These are phyloP conservation scores for Andrena minutula DNA, from an alignment of 2,888 invertebrate species.

Conservation along the genomic window DNA sequence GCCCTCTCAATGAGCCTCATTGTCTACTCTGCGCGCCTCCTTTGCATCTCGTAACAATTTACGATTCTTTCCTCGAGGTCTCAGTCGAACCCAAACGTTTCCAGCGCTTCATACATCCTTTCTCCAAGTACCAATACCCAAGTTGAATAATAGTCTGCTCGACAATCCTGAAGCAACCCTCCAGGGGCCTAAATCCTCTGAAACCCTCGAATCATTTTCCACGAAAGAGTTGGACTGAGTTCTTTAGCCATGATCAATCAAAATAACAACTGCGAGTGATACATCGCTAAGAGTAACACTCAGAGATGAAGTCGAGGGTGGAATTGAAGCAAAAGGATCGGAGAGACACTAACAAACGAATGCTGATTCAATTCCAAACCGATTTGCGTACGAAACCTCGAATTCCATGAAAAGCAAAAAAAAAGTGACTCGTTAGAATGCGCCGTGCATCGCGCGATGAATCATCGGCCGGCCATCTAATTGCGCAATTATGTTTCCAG, in stretches of 20 bases:
- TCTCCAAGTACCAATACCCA: background rate
- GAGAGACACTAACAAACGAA: background rate
- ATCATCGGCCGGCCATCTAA: slow-evolving; percentile 69
- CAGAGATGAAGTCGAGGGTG: background rate
- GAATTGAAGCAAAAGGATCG: background rate
- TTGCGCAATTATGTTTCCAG: slow-evolving; percentile 66
- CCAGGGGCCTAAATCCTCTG: background rate
- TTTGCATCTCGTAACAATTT: slow-evolving; percentile 46
- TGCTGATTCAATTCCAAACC: no score
- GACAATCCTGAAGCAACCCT: background rate
- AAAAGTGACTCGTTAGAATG: slow-evolving; percentile 52
- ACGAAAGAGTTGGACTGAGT: slow-evolving; percentile 14
- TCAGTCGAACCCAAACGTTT: background rate
- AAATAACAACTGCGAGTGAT: slow-evolving; percentile 24
- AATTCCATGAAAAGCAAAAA: slow-evolving; percentile 25
- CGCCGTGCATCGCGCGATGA: slow-evolving; percentile 61
- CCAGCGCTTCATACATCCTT: background rate
- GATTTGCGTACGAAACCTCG: slow-evolving; percentile 41
- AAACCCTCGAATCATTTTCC: background rate
- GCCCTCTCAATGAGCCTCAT: slow-evolving; percentile 76
- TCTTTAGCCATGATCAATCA: slow-evolving; percentile 24
- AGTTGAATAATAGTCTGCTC: background rate
- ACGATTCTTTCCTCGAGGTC: slow-evolving; percentile 24
- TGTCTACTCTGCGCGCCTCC: slow-evolving; percentile 69
- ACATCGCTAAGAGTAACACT: background rate